phyloP scores from a whole-genome alignment of 2,113 vertebrate species.

The Callaeas wilsoni region DNA sequence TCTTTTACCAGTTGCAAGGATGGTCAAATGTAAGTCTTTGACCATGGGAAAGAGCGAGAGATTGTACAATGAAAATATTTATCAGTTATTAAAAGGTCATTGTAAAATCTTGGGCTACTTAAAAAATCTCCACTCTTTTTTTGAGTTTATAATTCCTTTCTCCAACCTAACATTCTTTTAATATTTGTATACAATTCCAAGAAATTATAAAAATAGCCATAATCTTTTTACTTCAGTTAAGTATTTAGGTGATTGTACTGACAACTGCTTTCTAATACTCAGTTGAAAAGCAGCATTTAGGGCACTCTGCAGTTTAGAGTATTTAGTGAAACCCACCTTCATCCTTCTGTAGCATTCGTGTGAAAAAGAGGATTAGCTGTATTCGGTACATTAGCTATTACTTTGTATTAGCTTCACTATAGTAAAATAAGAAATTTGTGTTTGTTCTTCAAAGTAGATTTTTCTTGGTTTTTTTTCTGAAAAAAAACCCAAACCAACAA shows the following conservation, averaged over 20 bases:
- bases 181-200: not conserved
- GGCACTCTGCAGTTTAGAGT: not conserved
- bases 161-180: not conserved
- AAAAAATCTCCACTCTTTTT: not conserved
- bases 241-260: not conserved
- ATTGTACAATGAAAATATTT: accelerated
- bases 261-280: not conserved
- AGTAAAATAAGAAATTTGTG: not conserved
- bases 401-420: not conserved
- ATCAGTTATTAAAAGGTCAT: not conserved
- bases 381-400: not conserved
- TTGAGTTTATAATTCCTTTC: not conserved
- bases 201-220: not conserved
- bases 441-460: not conserved
- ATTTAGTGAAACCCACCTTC: not conserved
- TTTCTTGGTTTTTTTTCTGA: not conserved
- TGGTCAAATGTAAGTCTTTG: not conserved
- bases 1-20: not conserved
- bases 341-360: not conserved
- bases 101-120: not conserved
- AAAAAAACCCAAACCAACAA: not conserved
- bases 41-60: not conserved
- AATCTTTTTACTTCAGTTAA: not conserved
- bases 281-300: not conserved
- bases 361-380: not conserved